Evolutionary conservation across 1,140 invertebrate genomes (phyloP).

Genomic region (Drosophila repletoides): DNA sequence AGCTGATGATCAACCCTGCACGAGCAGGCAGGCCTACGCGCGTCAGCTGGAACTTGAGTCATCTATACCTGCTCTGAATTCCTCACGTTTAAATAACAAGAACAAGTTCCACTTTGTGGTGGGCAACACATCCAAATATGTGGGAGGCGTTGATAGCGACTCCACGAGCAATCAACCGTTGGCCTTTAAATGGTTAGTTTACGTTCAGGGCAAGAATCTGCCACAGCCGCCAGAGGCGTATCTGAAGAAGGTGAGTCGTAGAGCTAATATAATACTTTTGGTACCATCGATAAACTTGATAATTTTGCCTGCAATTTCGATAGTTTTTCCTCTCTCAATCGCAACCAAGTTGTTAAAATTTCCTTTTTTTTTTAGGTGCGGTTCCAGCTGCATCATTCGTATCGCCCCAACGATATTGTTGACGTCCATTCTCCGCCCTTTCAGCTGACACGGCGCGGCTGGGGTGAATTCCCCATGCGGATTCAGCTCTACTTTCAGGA

Average conservation of each 20-base stretch:
- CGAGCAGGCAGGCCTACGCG: slow-evolving; percentile 52
- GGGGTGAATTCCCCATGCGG: slow-evolving; percentile 94
- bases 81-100: slow-evolving; percentile 70
- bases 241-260: slow-evolving; percentile 86
- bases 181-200: slow-evolving; percentile 96
- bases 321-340: too few species aligned
- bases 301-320: too few species aligned
- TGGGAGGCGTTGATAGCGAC: slow-evolving; percentile 83
- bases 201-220: slow-evolving; percentile 86
- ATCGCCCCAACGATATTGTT: slow-evolving; percentile 93
- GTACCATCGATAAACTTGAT: too few species aligned
- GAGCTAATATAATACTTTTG: too few species aligned
- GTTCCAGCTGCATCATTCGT: slow-evolving; percentile 93
- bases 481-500: slow-evolving; percentile 92
- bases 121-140: slow-evolving; percentile 94
- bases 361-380: slow-evolving; percentile 84
- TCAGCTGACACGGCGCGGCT: slow-evolving; percentile 91
- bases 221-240: slow-evolving; percentile 85
- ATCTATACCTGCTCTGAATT: slow-evolving; percentile 41
- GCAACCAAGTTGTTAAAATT: too few species aligned
- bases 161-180: slow-evolving; percentile 83
- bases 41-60: slow-evolving; percentile 50
- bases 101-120: slow-evolving; percentile 84
- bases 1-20: slow-evolving; percentile 52
- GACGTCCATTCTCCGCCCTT: slow-evolving; percentile 91